Percentiles rank a stretch among this genome's conserved stretches.
phyloP scores from a whole-genome alignment of 1,140 invertebrate species.

The Arctopsyche grandis region DNA sequence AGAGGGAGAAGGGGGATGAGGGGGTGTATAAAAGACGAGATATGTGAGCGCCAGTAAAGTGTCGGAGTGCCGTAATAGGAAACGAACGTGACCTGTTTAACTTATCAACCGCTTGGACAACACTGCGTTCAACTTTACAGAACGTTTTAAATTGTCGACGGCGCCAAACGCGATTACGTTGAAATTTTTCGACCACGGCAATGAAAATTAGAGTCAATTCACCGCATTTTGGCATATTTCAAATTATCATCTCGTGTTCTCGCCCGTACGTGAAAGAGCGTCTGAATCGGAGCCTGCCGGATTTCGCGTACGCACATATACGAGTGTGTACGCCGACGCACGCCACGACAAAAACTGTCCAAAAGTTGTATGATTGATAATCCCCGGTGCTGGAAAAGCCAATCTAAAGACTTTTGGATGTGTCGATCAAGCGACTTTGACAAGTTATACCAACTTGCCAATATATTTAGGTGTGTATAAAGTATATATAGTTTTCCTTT shows the following conservation, averaged over 20 bases:
- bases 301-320: not conserved
- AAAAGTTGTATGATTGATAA: constrained; percentile 31
- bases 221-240: not conserved
- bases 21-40: constrained; percentile 11
- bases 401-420: constrained; percentile 10
- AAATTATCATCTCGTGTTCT: not conserved
- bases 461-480: not conserved
- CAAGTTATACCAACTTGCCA: not conserved
- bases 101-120: constrained; percentile 25
- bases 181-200: not conserved
- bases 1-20: not conserved
- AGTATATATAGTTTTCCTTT: too few species aligned
- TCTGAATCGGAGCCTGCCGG: too few species aligned
- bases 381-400: constrained; percentile 1
- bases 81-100: constrained; percentile 37
- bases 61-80: constrained; percentile 30
- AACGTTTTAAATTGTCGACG: not conserved
- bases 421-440: constrained; percentile 22
- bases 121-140: constrained; percentile 2
- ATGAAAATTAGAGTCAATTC: not conserved
- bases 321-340: not conserved
- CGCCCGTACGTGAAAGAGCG: not conserved
- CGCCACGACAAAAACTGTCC: constrained; percentile 20
- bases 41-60: constrained; percentile 34
- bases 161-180: not conserved